Percentiles rank a stretch among this genome's conserved stretches.
phyloP scores from a whole-genome alignment of 1,140 invertebrate genomes.

The Pseudobourletiella spinata region DNA sequence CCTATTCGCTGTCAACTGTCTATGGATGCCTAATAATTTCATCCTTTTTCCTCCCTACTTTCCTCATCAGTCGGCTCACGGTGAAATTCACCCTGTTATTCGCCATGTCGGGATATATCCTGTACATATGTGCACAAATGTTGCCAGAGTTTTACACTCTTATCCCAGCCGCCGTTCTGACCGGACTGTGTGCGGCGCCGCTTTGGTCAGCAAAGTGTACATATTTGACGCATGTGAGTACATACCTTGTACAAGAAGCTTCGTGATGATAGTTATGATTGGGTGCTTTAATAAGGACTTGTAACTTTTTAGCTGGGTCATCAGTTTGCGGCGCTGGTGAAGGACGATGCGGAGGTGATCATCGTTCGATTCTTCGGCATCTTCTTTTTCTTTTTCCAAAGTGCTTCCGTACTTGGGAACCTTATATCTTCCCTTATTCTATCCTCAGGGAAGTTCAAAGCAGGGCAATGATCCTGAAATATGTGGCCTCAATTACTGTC shows the following conservation, averaged over 20 bases:
- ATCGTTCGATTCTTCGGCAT: conserved; percentile 94
- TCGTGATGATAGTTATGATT: neutral
- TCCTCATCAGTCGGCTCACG: conserved; percentile 76
- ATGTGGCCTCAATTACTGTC: conserved; percentile 79
- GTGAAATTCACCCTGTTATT: conserved; percentile 90
- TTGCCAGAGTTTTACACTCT: conserved; percentile 80
- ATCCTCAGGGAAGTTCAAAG: conserved; percentile 51
- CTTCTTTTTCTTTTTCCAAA: conserved; percentile 96
- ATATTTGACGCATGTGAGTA: conserved; percentile 69
- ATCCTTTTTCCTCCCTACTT: conserved; percentile 85
- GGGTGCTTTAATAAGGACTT: neutral
- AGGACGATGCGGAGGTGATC: conserved; percentile 76
- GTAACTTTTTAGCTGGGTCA: conserved; percentile 53
- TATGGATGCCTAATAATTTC: conserved; percentile 82
- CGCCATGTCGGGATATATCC: conserved; percentile 83
- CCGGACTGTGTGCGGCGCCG: conserved; percentile 84
- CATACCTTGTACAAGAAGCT: too few species aligned
- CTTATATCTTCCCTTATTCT: conserved; percentile 84
- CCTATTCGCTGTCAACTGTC: conserved; percentile 71
- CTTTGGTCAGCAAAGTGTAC: conserved; percentile 95
- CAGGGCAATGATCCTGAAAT: conserved; percentile 48
- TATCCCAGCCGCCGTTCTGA: conserved; percentile 79
- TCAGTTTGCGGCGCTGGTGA: conserved; percentile 76
- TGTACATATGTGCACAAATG: conserved; percentile 89
- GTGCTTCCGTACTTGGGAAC: conserved; percentile 54